Evolutionary conservation across 1,140 invertebrate genomes (phyloP).

Genomic region (Drosophila triauraria): DNA sequence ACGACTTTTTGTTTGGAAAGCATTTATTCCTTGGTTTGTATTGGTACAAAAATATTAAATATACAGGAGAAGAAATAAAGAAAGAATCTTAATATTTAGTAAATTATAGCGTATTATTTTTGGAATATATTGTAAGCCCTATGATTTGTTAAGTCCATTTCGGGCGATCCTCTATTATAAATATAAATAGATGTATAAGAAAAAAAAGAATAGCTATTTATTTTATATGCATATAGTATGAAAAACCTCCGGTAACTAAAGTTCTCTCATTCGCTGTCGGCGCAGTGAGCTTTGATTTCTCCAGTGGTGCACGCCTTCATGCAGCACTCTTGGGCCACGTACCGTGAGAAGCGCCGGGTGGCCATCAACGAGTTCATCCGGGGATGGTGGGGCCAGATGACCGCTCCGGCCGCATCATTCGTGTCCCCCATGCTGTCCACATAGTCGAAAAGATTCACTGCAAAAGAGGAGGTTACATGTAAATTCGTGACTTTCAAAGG

Average conservation of each 20-base stretch:
- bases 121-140: not conserved
- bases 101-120: too few relatives aligned
- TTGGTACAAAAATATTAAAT: too few relatives aligned
- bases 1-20: not conserved
- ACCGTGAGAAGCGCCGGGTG: constrained; percentile 1
- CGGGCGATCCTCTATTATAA: too few relatives aligned
- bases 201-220: not conserved
- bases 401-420: constrained; percentile 2
- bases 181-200: not conserved
- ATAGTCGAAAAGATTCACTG: constrained; percentile 13
- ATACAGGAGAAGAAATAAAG: too few relatives aligned
- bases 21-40: too few relatives aligned
- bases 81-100: too few relatives aligned
- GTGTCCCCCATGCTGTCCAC: constrained; percentile 1
- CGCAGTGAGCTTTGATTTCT: constrained; percentile 1
- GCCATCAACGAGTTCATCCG: constrained; percentile 1
- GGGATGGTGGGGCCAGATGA: not conserved
- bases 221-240: not conserved
- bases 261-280: not conserved
- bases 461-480: not conserved
- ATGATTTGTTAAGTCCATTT: not conserved
- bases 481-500: not conserved
- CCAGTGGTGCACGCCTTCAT: not conserved
- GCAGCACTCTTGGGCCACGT: constrained; percentile 4
- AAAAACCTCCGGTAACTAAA: not conserved